Evolutionary conservation across 2,113 vertebrate species (phyloP), one percentile per base, ranked within the genome.

Genomic region (Ibidorhyncha struthersii): DNA sequence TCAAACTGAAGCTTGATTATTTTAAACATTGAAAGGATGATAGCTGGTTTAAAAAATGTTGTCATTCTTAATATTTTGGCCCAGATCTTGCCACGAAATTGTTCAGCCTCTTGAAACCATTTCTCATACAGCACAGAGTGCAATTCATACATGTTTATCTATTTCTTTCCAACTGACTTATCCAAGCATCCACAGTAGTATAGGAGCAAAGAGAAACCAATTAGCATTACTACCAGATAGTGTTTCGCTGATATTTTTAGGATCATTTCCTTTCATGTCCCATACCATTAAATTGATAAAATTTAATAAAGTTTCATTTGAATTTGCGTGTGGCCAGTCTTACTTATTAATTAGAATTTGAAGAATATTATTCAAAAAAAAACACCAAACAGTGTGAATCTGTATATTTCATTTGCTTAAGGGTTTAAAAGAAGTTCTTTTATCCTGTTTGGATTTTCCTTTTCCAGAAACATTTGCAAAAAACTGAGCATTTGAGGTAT

Each of bases 301-400:
- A 89, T 63, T 84, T 47, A 89, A 85, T 94, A 94, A 86, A 95
- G 93, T 93, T 89, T 74, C 23, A 40, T 83, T 93, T 65, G 7
- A 96, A 91, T 95, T 96, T 91, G 41, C 53, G 82, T 50, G 20
- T 76, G 34, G 38, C n/a, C 58, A 61, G 56, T 50, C 77, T 89
- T 78, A 56, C 23, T 84, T 65, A 2, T 65, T 94, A 95, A 94
- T 92, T 92, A 72, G 36, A 95, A 89, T 72, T 87, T 61, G 40
- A 91, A 55, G 29, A 84, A 40, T 45, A 76, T 13, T 69, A n/a
- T 13, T 36, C 10, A 16, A 61, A 61, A 59, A 61, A 32, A n/a
- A 52, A 82, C 81, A 18, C 16, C 40, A 40, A 10, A n/a, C 32
- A 62, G 22, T 20, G 2, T 4, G 61, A 74, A 41, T 76, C 38